Evolutionary conservation across 2,888 invertebrate species (phyloP).

Genomic region (Sarcophaga carnaria): DNA sequence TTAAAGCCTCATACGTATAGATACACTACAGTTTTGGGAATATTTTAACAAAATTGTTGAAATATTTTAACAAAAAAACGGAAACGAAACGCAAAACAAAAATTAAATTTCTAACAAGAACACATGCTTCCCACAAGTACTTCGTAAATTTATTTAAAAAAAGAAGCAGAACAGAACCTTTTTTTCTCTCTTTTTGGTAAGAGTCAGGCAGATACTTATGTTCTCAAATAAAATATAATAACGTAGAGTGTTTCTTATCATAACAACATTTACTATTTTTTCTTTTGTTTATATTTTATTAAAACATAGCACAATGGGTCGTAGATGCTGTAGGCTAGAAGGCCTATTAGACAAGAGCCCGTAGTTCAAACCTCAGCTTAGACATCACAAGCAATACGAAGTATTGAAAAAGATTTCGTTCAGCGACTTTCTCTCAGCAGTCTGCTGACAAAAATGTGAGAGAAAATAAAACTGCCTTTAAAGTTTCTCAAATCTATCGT

Average conservation of each 20-base stretch:
- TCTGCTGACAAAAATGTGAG: too few species aligned
- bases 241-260: constrained; percentile 9
- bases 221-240: not conserved
- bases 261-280: not conserved
- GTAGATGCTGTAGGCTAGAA: too few species aligned
- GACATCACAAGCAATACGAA: too few species aligned
- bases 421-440: too few species aligned
- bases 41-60: constrained; percentile 16
- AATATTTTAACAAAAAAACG: constrained; percentile 43
- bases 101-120: not conserved
- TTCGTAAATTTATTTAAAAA: constrained; percentile 37
- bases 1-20: constrained; percentile 24
- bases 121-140: constrained; percentile 23
- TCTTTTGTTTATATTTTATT: not conserved
- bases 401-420: too few species aligned
- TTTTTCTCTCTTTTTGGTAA: not conserved
- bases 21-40: not conserved
- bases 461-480: too few species aligned
- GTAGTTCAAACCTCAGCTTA: too few species aligned
- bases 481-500: too few species aligned
- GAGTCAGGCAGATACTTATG: not conserved
- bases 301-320: too few species aligned
- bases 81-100: not conserved
- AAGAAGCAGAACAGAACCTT: not conserved
- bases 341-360: too few species aligned